Conservation (phyloP, 2,797 vertebrate genomes). For the Poecilia velifera region DNA sequence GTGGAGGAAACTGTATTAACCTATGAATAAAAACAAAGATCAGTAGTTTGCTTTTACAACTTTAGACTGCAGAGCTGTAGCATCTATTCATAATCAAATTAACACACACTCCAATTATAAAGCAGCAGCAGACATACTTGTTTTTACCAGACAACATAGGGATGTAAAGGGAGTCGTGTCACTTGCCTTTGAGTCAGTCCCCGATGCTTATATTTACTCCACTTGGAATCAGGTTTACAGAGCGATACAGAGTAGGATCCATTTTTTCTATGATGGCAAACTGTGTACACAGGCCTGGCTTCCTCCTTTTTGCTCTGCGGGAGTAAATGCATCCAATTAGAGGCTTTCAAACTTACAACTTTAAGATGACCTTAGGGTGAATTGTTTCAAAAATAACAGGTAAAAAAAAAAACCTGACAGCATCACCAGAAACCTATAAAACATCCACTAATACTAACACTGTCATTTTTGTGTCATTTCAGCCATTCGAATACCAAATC, state of each 20-base stretch:
- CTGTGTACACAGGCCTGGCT: conserved; percentile 79
- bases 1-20: conserved; percentile 95
- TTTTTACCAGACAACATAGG: neutral
- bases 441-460: neutral
- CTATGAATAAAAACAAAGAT: conserved; percentile 74
- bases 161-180: neutral
- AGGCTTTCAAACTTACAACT: neutral
- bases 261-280: conserved; percentile 83
- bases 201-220: conserved; percentile 84
- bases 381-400: neutral
- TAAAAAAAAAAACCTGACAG: neutral
- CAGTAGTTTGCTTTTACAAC: neutral
- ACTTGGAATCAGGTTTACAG: conserved; percentile 79
- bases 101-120: neutral
- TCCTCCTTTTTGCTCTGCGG: conserved; percentile 70
- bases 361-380: neutral
- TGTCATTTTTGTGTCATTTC: neutral
- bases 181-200: conserved; percentile 84
- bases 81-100: neutral
- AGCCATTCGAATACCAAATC: neutral
- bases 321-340: conserved; percentile 33
- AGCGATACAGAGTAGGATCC: conserved; percentile 84
- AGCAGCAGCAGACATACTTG: neutral
- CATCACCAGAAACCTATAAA: neutral
- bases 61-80: neutral